These are phyloP conservation scores for Heliconius ismenius DNA, from an alignment of 2,888 invertebrate species.

Conservation along the genomic window DNA sequence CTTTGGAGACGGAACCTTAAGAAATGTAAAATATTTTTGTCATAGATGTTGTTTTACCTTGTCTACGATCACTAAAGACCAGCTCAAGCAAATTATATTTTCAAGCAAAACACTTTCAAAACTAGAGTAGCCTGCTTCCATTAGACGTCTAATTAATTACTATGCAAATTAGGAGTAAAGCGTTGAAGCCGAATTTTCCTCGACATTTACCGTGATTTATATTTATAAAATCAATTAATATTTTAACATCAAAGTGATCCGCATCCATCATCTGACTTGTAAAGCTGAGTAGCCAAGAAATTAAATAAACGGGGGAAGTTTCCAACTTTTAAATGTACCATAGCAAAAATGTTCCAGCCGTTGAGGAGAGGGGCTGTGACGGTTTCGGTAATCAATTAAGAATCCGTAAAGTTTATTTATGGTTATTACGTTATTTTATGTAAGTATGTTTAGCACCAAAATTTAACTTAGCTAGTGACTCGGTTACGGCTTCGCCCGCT, in stretches of 20 bases:
- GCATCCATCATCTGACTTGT: constrained; percentile 53
- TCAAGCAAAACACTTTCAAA: constrained; percentile 33
- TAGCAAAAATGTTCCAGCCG: constrained; percentile 37
- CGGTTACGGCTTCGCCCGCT: no score
- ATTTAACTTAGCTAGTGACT: no score
- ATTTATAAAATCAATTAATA: constrained; percentile 57
- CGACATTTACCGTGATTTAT: constrained; percentile 53
- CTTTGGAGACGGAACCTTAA: no score
- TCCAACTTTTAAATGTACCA: constrained; percentile 42
- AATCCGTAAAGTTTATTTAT: constrained; percentile 38
- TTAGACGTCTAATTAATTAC: constrained; percentile 48
- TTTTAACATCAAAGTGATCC: constrained; percentile 56
- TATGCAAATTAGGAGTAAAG: constrained; percentile 51
- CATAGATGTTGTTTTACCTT: no score
- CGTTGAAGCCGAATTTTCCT: constrained; percentile 47
- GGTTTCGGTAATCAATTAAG: constrained; percentile 39
- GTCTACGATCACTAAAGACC: neutral
- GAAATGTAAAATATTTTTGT: no score
- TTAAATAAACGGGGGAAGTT: constrained; percentile 42
- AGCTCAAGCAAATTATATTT: constrained; percentile 22
- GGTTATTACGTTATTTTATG: constrained; percentile 31
- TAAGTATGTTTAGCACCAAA: neutral
- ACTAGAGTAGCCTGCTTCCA: constrained; percentile 39
- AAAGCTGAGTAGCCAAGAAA: constrained; percentile 48
- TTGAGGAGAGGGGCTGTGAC: constrained; percentile 25